Evolutionary conservation across 1,140 invertebrate genomes (phyloP), one percentile per base, ranked within the genome.

Genomic region (Caenorhabditis brenneri): DNA sequence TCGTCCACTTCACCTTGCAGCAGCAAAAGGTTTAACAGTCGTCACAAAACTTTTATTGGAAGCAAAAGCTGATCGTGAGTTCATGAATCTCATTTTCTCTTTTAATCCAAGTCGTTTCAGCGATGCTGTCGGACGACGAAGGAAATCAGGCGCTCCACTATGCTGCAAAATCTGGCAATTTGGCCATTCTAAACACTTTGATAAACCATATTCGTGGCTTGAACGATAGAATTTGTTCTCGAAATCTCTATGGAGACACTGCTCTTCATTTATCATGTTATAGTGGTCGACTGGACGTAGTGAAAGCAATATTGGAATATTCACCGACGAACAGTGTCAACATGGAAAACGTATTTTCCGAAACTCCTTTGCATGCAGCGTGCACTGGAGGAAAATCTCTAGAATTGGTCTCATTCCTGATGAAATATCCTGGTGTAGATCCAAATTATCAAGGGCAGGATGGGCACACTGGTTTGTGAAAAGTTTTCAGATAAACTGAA

Each of bases 241-340:
- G 88, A 29, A 92, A 92, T 86, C 91, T 92, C 27, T 92, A 92
- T 82, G 91, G 91, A 9, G 92, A 93, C 85, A 92, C 92, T 6
- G 90, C 92, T 27, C 87, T 92, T 27, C 92, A 92, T 87, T 82
- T 91, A 49, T 92, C 92, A 1, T 92, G 92, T 87, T 92, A 92
- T 86, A 89, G 90, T 84, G 91, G 91, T 24, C 91, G 91, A 84
- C 84, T 92, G 53, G 92, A 92, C 83, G 90, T 92, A 51, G 91
- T 90, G 4, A 92, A 92, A 84, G 88, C 91, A 81, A 85, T 92
- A 46, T 22, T 85, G 19, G 60, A 42, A 9, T 58, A 24, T 7
- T 36, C 80, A n/a, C 79, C 60, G 24, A 81, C 39, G 3, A 48
- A 89, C 15, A 90, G 91, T 80, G 84, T 92, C 19, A 88, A 81